phyloP scores from a whole-genome alignment of 2,888 invertebrate genomes.

The Protophormia terraenovae region DNA sequence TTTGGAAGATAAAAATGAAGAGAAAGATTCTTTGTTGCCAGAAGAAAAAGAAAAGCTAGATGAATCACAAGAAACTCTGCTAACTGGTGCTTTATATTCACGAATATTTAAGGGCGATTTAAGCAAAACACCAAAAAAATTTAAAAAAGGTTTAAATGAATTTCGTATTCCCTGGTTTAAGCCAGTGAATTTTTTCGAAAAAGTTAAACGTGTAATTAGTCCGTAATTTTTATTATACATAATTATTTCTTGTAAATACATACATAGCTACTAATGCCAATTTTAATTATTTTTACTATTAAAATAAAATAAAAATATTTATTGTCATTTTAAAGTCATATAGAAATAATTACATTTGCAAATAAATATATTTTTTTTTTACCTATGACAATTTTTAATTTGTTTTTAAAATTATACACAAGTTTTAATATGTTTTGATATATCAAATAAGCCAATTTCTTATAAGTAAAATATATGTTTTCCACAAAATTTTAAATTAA shows the following conservation, averaged over 20 bases:
- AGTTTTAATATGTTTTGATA: too few relatives aligned
- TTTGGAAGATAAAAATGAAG: not conserved
- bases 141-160: not conserved
- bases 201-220: slow-evolving; percentile 62
- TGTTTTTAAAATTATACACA: too few relatives aligned
- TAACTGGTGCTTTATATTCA: not conserved
- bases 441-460: too few relatives aligned
- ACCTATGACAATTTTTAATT: too few relatives aligned
- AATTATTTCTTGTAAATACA: not conserved
- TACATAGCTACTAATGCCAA: not conserved
- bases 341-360: too few relatives aligned
- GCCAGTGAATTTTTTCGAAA: slow-evolving; percentile 65
- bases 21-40: too few relatives aligned
- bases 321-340: too few relatives aligned
- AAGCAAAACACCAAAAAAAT: not conserved
- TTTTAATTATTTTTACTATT: too few relatives aligned
- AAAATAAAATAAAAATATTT: too few relatives aligned
- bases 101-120: not conserved
- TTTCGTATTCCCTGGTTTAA: slow-evolving; percentile 66
- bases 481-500: too few relatives aligned
- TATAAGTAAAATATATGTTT: too few relatives aligned
- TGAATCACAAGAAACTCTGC: not conserved
- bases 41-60: not conserved
- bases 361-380: too few relatives aligned
- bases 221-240: not conserved